Base-by-base conservation (phyloP, 2,113 vertebrate genomes). In the Melospiza georgiana region DNA sequence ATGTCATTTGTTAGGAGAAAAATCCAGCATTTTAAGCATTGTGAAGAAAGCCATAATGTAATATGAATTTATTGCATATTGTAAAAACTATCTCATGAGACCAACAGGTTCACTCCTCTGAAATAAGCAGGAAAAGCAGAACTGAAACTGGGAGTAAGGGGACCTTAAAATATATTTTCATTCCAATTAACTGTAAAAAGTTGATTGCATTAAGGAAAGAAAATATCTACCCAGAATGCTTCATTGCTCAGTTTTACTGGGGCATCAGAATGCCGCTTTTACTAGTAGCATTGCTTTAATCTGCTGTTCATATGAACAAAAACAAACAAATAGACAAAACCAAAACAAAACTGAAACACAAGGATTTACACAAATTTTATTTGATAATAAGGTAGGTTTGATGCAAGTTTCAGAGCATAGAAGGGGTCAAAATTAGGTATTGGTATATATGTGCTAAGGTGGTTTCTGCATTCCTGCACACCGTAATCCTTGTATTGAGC, bases 401-500 rank as follows among this genome's bases (percentile, higher is more conserved):
- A 69, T 41, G 30, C 28, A 65, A 49, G 19, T 69, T 87, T 80
- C 75, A 83, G 20, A 83, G 82, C 1, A 5, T 1, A 66, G 24
- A 72, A 68, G 4, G 5, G 5, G 3, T 17, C 41, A 10, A 59
- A 72, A 73, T 72, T 61, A 61, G 28, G 2, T 31, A 68, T 20
- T 13, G 20, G 11, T 48, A 57, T 52, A 27, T 10, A 17, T 24
- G 30, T 23, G 37, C 22, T 33, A 15, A 66, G 61, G 51, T 52
- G 27, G 6, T 84, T 71, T 58, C 37, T 43, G 30, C 15, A 35
- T 51, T 88, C 10, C 24, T 76, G 18, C 54, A 75, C 39, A 27
- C 11, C 0, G 0, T 14, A 37, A 24, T 18, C 43, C 6, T 44
- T 80, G 5, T 15, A 55, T 5, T 48, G 24, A 79, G 33, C 9